Evolutionary conservation across 2,113 vertebrate species (phyloP).

Genomic region (Megalops atlanticus): DNA sequence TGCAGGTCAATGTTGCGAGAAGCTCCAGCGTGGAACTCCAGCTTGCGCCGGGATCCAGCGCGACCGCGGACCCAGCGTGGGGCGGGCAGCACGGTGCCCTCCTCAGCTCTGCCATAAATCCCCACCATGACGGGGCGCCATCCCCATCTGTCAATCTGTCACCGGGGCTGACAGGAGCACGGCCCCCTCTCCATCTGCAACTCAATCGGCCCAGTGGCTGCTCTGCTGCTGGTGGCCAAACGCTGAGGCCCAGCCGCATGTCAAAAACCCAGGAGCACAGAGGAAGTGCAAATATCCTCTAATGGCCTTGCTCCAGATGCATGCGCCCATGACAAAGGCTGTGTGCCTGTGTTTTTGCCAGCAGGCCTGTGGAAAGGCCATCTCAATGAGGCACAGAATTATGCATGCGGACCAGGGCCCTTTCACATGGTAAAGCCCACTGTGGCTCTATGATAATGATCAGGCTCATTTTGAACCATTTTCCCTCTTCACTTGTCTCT

Average conservation of each 20-base stretch:
- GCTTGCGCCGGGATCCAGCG: too few species aligned
- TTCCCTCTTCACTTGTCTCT: not conserved
- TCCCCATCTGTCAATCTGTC: constrained; percentile 68
- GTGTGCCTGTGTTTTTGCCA: constrained; percentile 71
- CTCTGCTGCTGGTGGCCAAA: constrained; percentile 56
- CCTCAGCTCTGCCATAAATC: too few species aligned
- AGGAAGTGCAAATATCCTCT: constrained; percentile 83
- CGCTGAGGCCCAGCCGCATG: constrained; percentile 65
- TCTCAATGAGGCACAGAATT: constrained; percentile 73
- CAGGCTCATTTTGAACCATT: not conserved
- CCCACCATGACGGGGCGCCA: not conserved
- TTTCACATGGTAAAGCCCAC: constrained; percentile 24
- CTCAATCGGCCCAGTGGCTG: constrained; percentile 61
- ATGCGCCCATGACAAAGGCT: constrained; percentile 73
- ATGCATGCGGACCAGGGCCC: constrained; percentile 54
- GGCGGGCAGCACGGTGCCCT: too few species aligned
- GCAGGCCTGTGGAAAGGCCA: constrained; percentile 62
- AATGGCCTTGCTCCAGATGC: constrained; percentile 78
- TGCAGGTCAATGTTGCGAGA: too few species aligned
- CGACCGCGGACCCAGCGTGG: too few species aligned
- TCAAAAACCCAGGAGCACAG: constrained; percentile 71
- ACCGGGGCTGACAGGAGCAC: constrained; percentile 64
- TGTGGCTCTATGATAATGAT: constrained; percentile 23
- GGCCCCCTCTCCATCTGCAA: constrained; percentile 65
- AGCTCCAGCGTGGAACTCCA: too few species aligned